Evolutionary conservation across 2,113 vertebrate species (phyloP).

Genomic region (Deroptyus accipitrinus): DNA sequence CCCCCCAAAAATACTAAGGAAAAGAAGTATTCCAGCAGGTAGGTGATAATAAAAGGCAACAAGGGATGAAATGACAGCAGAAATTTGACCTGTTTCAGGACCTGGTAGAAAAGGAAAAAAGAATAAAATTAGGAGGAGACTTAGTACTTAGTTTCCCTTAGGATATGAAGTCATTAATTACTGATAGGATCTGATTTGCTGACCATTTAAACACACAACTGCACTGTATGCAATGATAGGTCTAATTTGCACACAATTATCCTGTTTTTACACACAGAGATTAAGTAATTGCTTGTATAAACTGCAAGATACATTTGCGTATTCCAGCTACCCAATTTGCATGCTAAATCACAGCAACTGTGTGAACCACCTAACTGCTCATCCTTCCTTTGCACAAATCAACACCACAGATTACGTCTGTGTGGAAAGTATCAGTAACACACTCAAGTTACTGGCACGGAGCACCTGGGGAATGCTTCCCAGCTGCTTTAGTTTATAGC

Average conservation of each 20-base stretch:
- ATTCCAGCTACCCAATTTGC: neutral
- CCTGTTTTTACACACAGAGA: neutral
- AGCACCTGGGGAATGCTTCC: accelerated
- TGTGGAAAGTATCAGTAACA: neutral
- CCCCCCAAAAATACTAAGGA: neutral
- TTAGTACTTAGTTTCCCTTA: neutral
- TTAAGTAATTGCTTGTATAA: neutral
- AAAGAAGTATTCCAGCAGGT: neutral
- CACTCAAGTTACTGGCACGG: neutral
- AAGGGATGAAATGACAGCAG: neutral
- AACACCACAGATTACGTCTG: neutral
- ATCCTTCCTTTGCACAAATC: neutral
- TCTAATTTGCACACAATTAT: conserved; percentile 3
- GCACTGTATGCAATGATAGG: neutral
- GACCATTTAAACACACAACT: neutral
- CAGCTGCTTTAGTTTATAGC: neutral
- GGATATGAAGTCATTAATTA: neutral
- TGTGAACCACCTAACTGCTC: neutral
- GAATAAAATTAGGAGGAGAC: neutral
- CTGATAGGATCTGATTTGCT: neutral
- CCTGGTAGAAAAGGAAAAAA: neutral
- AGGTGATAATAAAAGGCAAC: neutral
- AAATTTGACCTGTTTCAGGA: neutral
- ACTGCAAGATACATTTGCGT: neutral
- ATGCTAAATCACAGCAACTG: neutral